Evolutionary conservation across 2,888 invertebrate species (phyloP).

Genomic region (Punctoribates punctum): DNA sequence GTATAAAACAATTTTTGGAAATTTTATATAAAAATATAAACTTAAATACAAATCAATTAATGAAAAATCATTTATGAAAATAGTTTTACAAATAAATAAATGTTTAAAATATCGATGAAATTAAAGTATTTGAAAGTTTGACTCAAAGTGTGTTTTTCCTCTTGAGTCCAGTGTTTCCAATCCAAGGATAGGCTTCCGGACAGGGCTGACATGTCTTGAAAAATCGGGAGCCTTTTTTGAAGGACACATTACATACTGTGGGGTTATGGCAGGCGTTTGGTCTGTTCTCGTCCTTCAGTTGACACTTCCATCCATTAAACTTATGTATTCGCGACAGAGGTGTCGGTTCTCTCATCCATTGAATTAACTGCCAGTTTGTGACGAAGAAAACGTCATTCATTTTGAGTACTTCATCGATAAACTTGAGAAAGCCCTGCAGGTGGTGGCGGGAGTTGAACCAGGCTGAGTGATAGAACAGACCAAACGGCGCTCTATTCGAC

Average conservation of each 20-base stretch:
- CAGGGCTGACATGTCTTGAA: conserved; percentile 94
- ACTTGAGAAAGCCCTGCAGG: conserved; percentile 87
- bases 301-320: conserved; percentile 83
- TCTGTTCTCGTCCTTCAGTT: conserved; percentile 61
- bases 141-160: neutral
- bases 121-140: neutral
- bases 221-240: conserved; percentile 63
- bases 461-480: conserved; percentile 87
- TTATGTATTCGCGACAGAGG: conserved; percentile 72
- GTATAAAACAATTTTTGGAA: no score
- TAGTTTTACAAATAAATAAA: no score
- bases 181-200: conserved; percentile 86
- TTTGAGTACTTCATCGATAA: conserved; percentile 64
- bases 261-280: conserved; percentile 87
- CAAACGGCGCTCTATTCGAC: conserved; percentile 87
- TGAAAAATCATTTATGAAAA: no score
- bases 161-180: conserved; percentile 60
- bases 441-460: conserved; percentile 94
- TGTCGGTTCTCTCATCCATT: conserved; percentile 90
- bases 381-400: conserved; percentile 78
- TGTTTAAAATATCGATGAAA: no score
- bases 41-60: no score
- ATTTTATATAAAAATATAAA: no score
- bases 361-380: conserved; percentile 88
- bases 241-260: conserved; percentile 88